Conservation (phyloP, 2,888 invertebrate species). For the Odontothrips loti region DNA sequence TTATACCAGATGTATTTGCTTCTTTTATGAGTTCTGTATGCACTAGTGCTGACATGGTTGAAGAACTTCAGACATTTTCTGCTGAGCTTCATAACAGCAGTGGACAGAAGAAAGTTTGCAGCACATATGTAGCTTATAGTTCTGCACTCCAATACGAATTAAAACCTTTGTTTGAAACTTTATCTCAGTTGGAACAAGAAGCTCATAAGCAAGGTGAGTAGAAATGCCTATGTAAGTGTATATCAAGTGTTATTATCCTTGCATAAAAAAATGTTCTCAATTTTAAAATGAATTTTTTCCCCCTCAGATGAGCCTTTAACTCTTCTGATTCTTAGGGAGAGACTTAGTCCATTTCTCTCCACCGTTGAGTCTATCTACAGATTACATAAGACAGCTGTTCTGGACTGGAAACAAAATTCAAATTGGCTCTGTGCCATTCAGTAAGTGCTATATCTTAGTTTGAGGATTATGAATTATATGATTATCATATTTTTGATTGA, state of each 20-base stretch:
- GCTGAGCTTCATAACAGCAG: background rate
- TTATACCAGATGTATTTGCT: background rate
- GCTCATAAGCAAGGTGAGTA: background rate
- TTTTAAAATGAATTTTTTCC: background rate
- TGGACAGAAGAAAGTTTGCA: background rate
- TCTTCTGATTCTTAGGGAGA: background rate
- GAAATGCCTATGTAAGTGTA: background rate
- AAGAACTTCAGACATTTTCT: background rate
- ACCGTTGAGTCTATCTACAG: background rate
- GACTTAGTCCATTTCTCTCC: background rate
- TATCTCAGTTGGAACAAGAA: background rate
- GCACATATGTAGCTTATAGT: background rate
- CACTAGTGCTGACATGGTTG: background rate
- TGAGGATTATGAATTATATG: background rate
- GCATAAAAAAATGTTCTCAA: background rate
- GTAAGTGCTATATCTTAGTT: background rate
- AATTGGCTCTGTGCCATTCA: conserved; percentile 15
- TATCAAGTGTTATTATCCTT: background rate
- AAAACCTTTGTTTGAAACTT: background rate
- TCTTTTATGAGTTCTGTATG: background rate
- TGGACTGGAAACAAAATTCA: conserved; percentile 9
- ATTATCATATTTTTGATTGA: background rate
- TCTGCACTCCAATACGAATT: background rate
- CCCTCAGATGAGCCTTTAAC: background rate
- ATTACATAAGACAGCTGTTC: background rate